Evolutionary conservation across 2,797 vertebrate genomes (phyloP).

Genomic region (Crocodylus rhombifer): DNA sequence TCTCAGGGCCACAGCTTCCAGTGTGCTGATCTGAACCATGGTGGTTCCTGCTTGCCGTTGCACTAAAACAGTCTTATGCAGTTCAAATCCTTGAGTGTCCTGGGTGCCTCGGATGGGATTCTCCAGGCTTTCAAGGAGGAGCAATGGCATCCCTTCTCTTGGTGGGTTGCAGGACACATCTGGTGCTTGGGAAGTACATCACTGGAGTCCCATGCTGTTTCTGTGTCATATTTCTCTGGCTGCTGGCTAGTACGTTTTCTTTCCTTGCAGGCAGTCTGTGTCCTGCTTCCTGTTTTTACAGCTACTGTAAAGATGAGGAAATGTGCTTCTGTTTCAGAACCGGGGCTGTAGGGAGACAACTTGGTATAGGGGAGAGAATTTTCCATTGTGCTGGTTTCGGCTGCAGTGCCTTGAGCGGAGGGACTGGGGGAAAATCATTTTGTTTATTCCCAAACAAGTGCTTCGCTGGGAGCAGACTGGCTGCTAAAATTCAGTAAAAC

Average conservation of each 20-base stretch:
- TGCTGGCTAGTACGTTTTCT: not conserved
- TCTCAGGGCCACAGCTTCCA: not conserved
- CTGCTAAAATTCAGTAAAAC: not conserved
- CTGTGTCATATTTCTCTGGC: conserved; percentile 7
- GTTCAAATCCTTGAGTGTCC: not conserved
- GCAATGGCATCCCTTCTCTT: not conserved
- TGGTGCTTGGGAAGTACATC: not conserved
- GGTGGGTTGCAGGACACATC: not conserved
- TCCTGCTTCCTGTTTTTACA: conserved; percentile 35
- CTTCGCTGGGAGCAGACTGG: not conserved
- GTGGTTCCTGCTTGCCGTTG: not conserved
- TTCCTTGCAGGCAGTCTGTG: not conserved
- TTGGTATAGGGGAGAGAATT: conserved; percentile 25
- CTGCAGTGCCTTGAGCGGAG: not conserved
- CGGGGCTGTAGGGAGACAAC: not conserved
- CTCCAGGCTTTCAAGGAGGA: not conserved
- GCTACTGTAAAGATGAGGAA: not conserved
- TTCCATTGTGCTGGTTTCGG: not conserved
- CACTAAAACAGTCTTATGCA: not conserved
- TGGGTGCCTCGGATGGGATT: not conserved
- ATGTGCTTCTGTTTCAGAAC: conserved; percentile 31
- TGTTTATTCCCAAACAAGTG: not conserved
- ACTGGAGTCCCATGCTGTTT: rapidly evolving
- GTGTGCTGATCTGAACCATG: not conserved
- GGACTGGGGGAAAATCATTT: not conserved